phyloP scores from a whole-genome alignment of 2,888 invertebrate species.

The Nomada fucata region DNA sequence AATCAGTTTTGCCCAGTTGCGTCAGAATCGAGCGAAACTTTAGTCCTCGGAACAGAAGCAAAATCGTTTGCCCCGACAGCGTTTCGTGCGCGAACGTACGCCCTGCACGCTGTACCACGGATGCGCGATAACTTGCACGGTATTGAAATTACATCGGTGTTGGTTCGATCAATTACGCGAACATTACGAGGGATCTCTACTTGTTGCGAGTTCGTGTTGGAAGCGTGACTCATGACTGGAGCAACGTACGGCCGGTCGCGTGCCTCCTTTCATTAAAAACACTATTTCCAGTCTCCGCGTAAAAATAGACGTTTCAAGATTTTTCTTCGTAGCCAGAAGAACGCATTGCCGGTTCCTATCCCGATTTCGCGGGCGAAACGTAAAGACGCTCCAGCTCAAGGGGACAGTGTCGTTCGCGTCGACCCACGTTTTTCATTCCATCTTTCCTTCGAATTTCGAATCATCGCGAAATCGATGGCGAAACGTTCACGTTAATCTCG shows the following conservation, averaged over 20 bases:
- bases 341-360: background rate
- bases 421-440: background rate
- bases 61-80: no score
- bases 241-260: constrained; percentile 63
- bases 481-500: background rate
- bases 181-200: constrained; percentile 51
- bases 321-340: constrained; percentile 45
- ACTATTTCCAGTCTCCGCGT: constrained; percentile 58
- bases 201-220: constrained; percentile 58
- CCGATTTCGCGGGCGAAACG: background rate
- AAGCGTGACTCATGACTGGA: constrained; percentile 60
- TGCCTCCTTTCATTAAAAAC: constrained; percentile 62
- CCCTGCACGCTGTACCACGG: background rate
- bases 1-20: background rate
- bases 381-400: background rate
- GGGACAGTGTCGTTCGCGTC: background rate
- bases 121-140: constrained; percentile 21
- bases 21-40: no score
- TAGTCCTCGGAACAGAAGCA: no score
- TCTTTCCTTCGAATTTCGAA: background rate
- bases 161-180: constrained; percentile 40
- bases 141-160: constrained; percentile 30
- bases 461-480: background rate
- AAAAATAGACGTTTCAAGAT: constrained; percentile 61
- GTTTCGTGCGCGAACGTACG: no score